Evolutionary conservation across 2,888 invertebrate genomes (phyloP).

Genomic region (Tetragonula carbonaria): DNA sequence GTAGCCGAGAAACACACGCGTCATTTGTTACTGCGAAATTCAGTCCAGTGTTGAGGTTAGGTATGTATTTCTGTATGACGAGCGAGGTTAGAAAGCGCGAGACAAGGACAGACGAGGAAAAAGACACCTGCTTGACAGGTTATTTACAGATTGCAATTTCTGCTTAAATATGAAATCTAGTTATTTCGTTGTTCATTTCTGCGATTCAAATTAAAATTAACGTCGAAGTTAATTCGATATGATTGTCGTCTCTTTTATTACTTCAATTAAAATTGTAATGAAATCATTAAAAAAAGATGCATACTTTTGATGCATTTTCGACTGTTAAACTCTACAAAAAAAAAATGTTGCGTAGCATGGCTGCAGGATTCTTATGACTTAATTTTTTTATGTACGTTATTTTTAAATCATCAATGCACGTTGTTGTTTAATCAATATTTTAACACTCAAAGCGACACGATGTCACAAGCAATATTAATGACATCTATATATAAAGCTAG

Average conservation of each 20-base stretch:
- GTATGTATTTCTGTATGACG: slow-evolving; percentile 16
- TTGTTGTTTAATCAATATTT: background rate
- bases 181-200: background rate
- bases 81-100: slow-evolving; percentile 31
- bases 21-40: background rate
- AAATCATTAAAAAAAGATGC: background rate
- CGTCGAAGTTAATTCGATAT: background rate
- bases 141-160: background rate
- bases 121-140: slow-evolving; percentile 4
- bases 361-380: too few relatives aligned
- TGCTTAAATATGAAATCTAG: slow-evolving; percentile 1
- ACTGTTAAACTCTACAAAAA: background rate
- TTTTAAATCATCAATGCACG: background rate
- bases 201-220: background rate
- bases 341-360: background rate
- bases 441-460: background rate
- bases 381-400: background rate
- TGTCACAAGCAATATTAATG: background rate
- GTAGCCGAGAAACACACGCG: too few relatives aligned
- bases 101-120: slow-evolving; percentile 2
- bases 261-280: background rate
- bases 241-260: background rate
- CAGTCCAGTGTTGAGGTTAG: slow-evolving; percentile 42
- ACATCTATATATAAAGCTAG: background rate
- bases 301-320: background rate